Evolutionary conservation across 2,888 invertebrate genomes (phyloP), one percentile per base, ranked within the genome.

Genomic region (Amiota minor): DNA sequence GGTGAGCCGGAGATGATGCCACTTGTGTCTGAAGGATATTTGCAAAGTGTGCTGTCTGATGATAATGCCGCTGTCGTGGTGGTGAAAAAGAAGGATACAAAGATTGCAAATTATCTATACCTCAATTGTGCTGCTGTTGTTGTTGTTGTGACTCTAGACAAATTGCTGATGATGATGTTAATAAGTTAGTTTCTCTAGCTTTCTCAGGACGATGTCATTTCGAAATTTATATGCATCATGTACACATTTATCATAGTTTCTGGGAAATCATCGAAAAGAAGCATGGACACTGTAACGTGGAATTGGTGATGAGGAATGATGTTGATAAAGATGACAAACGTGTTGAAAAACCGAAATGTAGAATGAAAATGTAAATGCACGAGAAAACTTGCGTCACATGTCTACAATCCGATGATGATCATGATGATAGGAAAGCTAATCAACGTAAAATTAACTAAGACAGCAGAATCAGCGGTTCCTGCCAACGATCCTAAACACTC

Each of bases 91-190:
- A 18, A 18, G 80, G 82, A 85, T 20, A 85, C 84, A 76, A 75
- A 85, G 70, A 86, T 86, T 75, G 81, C 86, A 70, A 83, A 82
- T 72, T 84, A 86, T 76, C 80, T 86, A 75, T 85, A 86, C 77
- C 82, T 86, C 65, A 80, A 83, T 83, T 53, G 2, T 1, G 1
- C 8, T 11, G 53, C 12, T 53, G 23, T 23, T 23, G 35, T 35
- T 35, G 35, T 35, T 35, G 35, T 35, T 35, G 35, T 35, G 35
- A 35, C n/a, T n/a, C n/a, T n/a, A n/a, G n/a, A n/a, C n/a, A n/a
- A n/a, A n/a, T 82, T 67, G 16, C 18, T 10, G 18, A 12, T 9
- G 49, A 10, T 47, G 16, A 56, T 16, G 10, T 18, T 59, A 11
- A 18, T 59, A 10, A 10, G 3, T 2, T 16, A 4, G 16, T 47